phyloP scores from a whole-genome alignment of 1,140 invertebrate genomes.

The Heliconius hewitsoni region DNA sequence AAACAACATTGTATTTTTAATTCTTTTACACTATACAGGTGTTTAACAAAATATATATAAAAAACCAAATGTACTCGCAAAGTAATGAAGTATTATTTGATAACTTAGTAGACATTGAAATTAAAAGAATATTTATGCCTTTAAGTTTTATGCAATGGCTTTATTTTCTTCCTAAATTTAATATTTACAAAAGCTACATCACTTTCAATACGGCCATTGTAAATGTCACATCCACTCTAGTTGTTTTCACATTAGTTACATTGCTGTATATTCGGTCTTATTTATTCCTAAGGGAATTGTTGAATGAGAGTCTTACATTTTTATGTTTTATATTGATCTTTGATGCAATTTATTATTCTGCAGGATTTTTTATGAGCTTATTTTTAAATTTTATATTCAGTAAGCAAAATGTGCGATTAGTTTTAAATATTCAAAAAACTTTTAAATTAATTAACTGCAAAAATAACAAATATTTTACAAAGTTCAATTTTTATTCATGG shows the following conservation, averaged over 20 bases:
- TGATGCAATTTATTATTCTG: neutral
- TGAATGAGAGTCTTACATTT: neutral
- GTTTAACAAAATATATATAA: neutral
- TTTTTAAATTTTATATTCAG: neutral
- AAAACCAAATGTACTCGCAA: neutral
- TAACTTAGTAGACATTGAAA: neutral
- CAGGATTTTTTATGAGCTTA: neutral
- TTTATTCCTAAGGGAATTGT: neutral
- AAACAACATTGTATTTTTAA: neutral
- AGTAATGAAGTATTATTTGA: neutral
- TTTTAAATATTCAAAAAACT: neutral
- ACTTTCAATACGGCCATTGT: neutral
- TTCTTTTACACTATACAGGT: neutral
- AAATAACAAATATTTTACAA: neutral
- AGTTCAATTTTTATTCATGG: neutral
- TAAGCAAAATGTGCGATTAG: neutral
- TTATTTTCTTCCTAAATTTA: neutral
- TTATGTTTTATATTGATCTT: neutral
- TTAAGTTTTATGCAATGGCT: neutral
- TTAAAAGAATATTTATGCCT: neutral
- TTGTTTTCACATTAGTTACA: neutral
- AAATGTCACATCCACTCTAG: neutral
- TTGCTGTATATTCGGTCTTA: neutral
- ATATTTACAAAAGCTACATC: neutral
- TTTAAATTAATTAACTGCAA: neutral